Base-by-base conservation (phyloP, 2,888 invertebrate species). In the Seira musarum region DNA sequence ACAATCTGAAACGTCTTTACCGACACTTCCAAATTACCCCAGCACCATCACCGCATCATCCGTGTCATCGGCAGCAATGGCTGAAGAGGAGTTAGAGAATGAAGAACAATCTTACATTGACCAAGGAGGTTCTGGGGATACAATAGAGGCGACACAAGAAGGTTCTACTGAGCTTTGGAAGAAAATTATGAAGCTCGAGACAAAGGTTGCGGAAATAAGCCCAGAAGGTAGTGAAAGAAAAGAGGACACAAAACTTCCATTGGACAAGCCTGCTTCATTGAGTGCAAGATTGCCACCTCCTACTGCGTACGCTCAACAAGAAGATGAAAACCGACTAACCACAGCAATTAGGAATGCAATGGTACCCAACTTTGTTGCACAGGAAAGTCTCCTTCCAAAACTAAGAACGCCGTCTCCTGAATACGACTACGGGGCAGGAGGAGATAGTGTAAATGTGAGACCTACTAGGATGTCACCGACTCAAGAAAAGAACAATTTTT, bases 171-270 rank as follows among this genome's bases (percentile, higher is more conserved):
- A 75, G n/a, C 21, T 76, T n/a, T 76, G 64, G 64, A 69, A 76
- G n/a, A 69, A 35, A 35, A 76, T 76, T 22, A 53, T 17, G n/a
- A 76, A 53, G 69, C 40, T 76, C 19, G 76, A 76, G 17, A 24
- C 17, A 10, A 76, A 76, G 53, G 76, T 76, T 13, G 69, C 64
- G 1, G 22, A n/a, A 3, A 8, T 61, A 13, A 19, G 3, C 15
- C 53, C n/a, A 6, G n/a, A 15, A 19, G 53, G 19, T 24, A 46
- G 1, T 61, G 5, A 69, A 53, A 10, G 2, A 40, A 6, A 53
- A 21, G n/a, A 69, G 69, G 53, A 30, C 19, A 49, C n/a, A 13
- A 63, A 1, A 8, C 46, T 19, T n/a, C 2, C 3, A 2, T 24
- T 24, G 22, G 15, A 21, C 1, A 6, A 2, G 21, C 53, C 19